phyloP scores from a whole-genome alignment of 2,797 vertebrate species.

The Fistularia tabacaria region DNA sequence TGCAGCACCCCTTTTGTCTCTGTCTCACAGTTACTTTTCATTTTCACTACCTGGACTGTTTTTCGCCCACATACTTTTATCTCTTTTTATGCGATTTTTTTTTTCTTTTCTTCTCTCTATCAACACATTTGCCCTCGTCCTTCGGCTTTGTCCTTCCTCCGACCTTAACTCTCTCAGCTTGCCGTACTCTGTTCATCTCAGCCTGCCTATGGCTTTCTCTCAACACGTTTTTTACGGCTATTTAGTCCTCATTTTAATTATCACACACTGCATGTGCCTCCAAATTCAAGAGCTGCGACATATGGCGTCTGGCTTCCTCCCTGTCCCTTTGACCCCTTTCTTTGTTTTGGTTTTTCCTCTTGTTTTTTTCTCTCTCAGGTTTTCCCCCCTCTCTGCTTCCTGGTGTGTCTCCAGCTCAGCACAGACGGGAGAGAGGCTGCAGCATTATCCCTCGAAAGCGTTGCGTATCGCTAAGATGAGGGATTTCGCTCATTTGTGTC shows the following conservation, averaged over 20 bases:
- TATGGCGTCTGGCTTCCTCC: constrained; percentile 32
- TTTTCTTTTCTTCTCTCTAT: constrained; percentile 8
- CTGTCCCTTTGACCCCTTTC: neutral
- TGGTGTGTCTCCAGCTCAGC: constrained; percentile 32
- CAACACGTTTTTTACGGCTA: constrained; percentile 34
- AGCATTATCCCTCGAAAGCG: constrained; percentile 1
- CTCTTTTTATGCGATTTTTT: constrained; percentile 5
- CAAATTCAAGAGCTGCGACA: constrained; percentile 45
- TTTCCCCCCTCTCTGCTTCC: neutral
- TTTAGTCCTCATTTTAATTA: constrained; percentile 64
- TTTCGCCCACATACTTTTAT: constrained; percentile 4
- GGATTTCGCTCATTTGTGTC: neutral
- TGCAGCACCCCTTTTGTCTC: constrained; percentile 19
- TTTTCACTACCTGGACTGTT: constrained; percentile 4
- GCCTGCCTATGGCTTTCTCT: constrained; percentile 14
- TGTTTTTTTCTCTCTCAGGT: constrained; percentile 2
- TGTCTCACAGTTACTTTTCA: neutral
- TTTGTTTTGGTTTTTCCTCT: constrained; percentile 2
- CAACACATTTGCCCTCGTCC: constrained; percentile 7
- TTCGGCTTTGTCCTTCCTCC: constrained; percentile 3
- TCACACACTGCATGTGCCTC: constrained; percentile 35
- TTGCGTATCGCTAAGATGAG: neutral
- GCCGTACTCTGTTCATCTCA: constrained; percentile 4
- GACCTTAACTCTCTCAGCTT: constrained; percentile 3
- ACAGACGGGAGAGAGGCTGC: constrained; percentile 12